Evolutionary conservation across 2,888 invertebrate species (phyloP), one percentile per base, ranked within the genome.

Genomic region (Dromius quadrimaculatus): DNA sequence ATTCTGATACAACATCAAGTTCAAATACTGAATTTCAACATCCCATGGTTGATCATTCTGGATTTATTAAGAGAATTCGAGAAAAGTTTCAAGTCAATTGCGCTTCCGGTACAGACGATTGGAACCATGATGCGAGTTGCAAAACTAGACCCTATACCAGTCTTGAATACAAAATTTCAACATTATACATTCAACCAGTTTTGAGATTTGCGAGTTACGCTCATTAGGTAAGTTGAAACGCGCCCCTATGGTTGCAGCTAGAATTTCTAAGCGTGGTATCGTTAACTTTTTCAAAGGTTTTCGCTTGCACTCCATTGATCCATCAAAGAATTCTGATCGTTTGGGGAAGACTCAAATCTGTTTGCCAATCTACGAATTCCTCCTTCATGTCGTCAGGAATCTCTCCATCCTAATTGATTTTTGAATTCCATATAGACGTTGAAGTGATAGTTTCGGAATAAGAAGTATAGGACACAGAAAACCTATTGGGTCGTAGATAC

Each of bases 201-300:
- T n/a, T n/a, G n/a, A n/a, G n/a, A n/a, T n/a, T n/a, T n/a, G n/a
- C n/a, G n/a, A n/a, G n/a, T n/a, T n/a, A n/a, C n/a, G n/a, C n/a
- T n/a, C n/a, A n/a, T n/a, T n/a, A n/a, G n/a, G n/a, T n/a, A n/a
- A n/a, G n/a, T 2, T 17, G 11, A 78, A 45, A 50, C 78, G 59
- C 0, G 74, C 75, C 20, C 74, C 76, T 22, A 79, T 76, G 9
- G 74, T 70, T n/a, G 76, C 76, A 6, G 74, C 78, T 22, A 79
- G 43, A 34, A 79, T 65, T 71, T 80, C 77, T n/a, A 80, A 63
- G 11, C 78, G 69, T 1, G 78, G 78, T 19, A 79, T 78, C 0
- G 76, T 76, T 17, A 73, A 59, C 36, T 71, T 73, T 54, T 75
- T 74, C 2, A 73, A 17, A 0, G 77, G 76, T 15, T 17, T 59